These are phyloP conservation scores for Ptychobarbus kaznakovi DNA, from an alignment of 2,797 vertebrate genomes.

Conservation along the genomic window DNA sequence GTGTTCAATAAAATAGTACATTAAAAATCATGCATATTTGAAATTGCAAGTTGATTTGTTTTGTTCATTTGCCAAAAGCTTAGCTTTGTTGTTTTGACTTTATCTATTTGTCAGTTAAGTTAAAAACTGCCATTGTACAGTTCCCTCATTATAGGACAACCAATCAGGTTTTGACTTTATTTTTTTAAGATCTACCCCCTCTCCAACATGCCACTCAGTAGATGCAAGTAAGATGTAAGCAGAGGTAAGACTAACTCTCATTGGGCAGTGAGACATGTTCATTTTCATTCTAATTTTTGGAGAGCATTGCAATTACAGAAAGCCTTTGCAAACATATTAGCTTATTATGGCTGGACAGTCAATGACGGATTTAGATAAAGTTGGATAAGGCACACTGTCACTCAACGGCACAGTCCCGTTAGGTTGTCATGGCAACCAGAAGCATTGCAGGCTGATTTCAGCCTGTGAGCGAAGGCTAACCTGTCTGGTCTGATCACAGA, in stretches of 20 bases:
- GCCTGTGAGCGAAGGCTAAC: not conserved
- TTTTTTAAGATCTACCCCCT: not conserved
- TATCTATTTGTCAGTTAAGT: not conserved
- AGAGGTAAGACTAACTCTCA: too few relatives aligned
- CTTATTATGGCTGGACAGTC: not conserved
- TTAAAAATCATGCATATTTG: too few relatives aligned
- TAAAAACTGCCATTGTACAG: not conserved
- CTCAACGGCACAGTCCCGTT: not conserved
- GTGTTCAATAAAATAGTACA: too few relatives aligned
- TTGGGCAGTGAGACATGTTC: not conserved
- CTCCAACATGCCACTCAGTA: not conserved
- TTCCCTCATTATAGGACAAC: not conserved
- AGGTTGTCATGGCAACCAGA: not conserved
- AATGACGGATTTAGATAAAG: not conserved
- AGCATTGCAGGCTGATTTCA: not conserved
- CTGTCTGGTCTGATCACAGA: not conserved
- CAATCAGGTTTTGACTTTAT: not conserved
- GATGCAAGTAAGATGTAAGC: not conserved
- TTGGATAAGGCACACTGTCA: not conserved
- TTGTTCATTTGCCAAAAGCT: not conserved
- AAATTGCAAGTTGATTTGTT: too few relatives aligned
- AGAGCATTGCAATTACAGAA: not conserved
- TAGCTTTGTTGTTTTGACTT: too few relatives aligned
- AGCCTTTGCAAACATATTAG: not conserved
- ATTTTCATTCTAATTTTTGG: not conserved